Evolutionary conservation across 2,797 vertebrate genomes (phyloP), one percentile per base, ranked within the genome.

Genomic region (Octomys mimax): DNA sequence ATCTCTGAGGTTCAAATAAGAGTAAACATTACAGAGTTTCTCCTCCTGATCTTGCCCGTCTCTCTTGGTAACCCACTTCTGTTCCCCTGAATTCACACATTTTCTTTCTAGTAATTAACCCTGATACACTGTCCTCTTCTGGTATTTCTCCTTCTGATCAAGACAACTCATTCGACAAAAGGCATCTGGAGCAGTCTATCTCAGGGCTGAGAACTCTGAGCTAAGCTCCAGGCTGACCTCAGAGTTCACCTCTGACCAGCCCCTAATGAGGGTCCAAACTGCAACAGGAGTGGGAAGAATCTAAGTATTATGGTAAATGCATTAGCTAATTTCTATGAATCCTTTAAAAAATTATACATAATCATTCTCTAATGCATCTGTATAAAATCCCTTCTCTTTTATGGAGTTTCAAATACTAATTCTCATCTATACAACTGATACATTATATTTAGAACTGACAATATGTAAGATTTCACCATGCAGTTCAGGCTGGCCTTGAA

Each of bases 91-190:
- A 92, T 87, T 88, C 71, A 49, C 61, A 54, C 28, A 64, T 89
- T 93, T 87, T 93, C 59, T 75, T 92, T 84, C 77, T 64, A 93
- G 64, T 75, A 87, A 92, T 93, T 92, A 89, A 95, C 52, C 79
- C 91, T 81, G 66, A 78, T 73, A 73, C 6, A 39, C 16, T 92
- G 82, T 71, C 52, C 59, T 94, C 46, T 39, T 68, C 75, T 24
- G 0, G 73, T 85, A 71, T 46, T 91, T 91, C 54, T 70, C 36
- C 59, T 87, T 94, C 80, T 84, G 64, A 89, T 70, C 83, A 90
- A 94, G 70, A 39, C 39, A 14, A 36, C 46, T 13, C 36, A 6
- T 61, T 81, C 31, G 61, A 62, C 71, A 86, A 88, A 85, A 3
- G 42, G 24, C n/a, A 0, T 73, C 36, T 59, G 36, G 31, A 57